These are phyloP conservation scores for Napeogenes inachia DNA, from an alignment of 2,888 invertebrate species.

Conservation along the genomic window DNA sequence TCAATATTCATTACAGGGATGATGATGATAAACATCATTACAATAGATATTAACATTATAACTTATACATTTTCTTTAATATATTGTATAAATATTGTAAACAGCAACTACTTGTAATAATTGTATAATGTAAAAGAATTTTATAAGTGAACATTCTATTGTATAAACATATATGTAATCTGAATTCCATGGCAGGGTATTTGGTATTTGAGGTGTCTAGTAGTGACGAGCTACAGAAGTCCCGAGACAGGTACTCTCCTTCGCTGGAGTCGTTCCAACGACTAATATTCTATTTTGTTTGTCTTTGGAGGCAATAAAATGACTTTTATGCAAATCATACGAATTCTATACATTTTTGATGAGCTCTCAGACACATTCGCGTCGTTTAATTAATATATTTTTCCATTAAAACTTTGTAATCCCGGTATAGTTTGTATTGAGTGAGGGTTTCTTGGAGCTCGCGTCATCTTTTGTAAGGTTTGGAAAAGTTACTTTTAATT, in stretches of 20 bases:
- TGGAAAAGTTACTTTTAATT: conserved; percentile 11
- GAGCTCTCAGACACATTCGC: conserved; percentile 64
- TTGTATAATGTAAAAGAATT: too few species aligned
- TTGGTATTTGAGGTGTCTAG: too few species aligned
- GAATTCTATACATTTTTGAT: conserved; percentile 79
- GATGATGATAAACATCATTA: conserved; percentile 22
- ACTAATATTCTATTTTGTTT: conserved; percentile 76
- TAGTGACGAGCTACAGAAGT: conserved; percentile 10
- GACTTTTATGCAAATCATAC: conserved; percentile 78
- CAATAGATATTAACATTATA: not conserved
- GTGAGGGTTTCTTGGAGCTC: conserved; percentile 21
- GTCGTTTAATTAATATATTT: conserved; percentile 72
- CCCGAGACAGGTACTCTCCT: conserved; percentile 38
- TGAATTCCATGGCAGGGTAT: too few species aligned
- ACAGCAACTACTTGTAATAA: too few species aligned
- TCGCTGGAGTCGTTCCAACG: conserved; percentile 65
- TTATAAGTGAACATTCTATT: too few species aligned
- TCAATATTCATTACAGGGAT: conserved; percentile 21
- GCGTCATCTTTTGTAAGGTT: conserved; percentile 21
- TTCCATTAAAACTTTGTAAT: conserved; percentile 65
- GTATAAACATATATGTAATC: too few species aligned
- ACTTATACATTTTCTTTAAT: not conserved
- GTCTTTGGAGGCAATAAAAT: conserved; percentile 77
- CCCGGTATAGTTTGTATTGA: conserved; percentile 36
- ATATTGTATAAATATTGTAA: not conserved